phyloP scores from a whole-genome alignment of 1,140 invertebrate species.

The Drosophila mojavensis region DNA sequence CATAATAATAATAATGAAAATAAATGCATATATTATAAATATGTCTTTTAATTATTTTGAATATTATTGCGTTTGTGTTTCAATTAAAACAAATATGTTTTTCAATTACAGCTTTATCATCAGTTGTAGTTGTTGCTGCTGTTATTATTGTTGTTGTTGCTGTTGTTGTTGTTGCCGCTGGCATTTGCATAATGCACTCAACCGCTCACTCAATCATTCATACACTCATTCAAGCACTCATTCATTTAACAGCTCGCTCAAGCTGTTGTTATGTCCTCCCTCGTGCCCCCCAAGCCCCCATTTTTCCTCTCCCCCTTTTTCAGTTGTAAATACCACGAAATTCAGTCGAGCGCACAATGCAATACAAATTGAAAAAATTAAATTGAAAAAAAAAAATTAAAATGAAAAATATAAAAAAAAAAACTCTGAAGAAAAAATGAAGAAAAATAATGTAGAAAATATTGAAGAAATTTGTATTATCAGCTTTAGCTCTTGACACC shows the following conservation, averaged over 20 bases:
- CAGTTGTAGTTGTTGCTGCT: background rate
- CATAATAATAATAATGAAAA: background rate
- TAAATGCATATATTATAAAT: background rate
- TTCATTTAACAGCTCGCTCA: constrained; percentile 38
- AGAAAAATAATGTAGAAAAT: background rate
- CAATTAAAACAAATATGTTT: constrained; percentile 51
- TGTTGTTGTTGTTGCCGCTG: constrained; percentile 29
- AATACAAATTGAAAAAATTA: constrained; percentile 37
- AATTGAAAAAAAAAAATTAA: constrained; percentile 5
- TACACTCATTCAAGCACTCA: constrained; percentile 33
- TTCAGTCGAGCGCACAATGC: constrained; percentile 58
- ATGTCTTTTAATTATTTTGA: constrained; percentile 20
- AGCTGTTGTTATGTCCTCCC: constrained; percentile 56
- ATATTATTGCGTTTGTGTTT: constrained; percentile 6
- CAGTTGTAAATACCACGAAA: constrained; percentile 59
- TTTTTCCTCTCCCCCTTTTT: background rate
- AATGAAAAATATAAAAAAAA: constrained; percentile 19
- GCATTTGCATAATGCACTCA: constrained; percentile 56
- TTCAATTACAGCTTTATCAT: constrained; percentile 1
- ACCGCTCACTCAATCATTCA: constrained; percentile 49
- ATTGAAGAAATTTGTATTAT: background rate
- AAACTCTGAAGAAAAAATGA: constrained; percentile 3
- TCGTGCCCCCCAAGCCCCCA: constrained; percentile 1
- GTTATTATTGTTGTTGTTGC: constrained; percentile 18
- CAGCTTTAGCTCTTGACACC: too few species aligned